Base-by-base conservation (phyloP, 2,113 vertebrate genomes). In the Lasiurus cinereus region DNA sequence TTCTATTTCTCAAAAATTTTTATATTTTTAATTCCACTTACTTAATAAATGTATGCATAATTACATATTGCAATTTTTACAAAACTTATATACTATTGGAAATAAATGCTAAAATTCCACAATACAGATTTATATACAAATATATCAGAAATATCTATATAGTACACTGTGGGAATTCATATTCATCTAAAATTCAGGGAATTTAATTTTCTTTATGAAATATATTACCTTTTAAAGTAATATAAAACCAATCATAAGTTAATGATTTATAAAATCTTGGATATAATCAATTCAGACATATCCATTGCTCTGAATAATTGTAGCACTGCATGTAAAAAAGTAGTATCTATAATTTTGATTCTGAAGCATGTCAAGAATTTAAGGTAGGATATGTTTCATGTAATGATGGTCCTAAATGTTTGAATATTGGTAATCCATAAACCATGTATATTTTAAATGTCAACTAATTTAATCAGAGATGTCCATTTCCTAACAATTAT, bases 121-220 rank as follows among this genome's bases (percentile, higher is more conserved):
- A 59, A 5, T n/a, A 29, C 0, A n/a, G 2, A 21, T 85, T n/a
- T 77, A 29, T 39, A 29, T 0, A 36, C 19, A 78, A 78, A 69
- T 87, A 50, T 79, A 67, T 86, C 78, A 79, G 6, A 11, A 69
- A 43, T 74, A 10, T 3, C n/a, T 56, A 3, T 39, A 31, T 16
- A 21, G 7, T 66, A 29, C 12, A 4, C 66, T 29, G 4, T 76
- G 43, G 5, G 46, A 84, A 8, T 0, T 43, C 22, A 36, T 87
- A 33, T 54, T 91, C 10, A 78, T 43, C 6, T 1, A 77, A 46
- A 93, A 92, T 56, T 88, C 19, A 59, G 27, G 22, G 4, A 87
- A 72, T 91, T 91, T 3, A 73, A 0, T 72, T 46, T 6, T 31
- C 7, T 96, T 95, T 84, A 64, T 93, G 83, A 93, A 77, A 82